Evolutionary conservation across 2,888 invertebrate genomes (phyloP).

Genomic region (Lithophane ornitopus): DNA sequence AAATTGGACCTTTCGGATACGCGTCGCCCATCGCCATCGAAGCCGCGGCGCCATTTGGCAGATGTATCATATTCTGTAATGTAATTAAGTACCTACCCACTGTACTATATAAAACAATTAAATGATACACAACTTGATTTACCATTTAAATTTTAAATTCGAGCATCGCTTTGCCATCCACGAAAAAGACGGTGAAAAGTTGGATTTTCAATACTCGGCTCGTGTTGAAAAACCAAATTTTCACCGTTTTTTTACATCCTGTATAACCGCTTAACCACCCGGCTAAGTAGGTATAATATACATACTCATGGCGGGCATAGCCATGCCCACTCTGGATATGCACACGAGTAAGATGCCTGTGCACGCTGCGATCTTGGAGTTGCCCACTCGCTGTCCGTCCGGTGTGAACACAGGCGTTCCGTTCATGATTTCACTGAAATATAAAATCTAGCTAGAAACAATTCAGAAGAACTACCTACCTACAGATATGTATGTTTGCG

Average conservation of each 20-base stretch:
- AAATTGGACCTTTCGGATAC: neutral
- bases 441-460: neutral
- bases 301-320: slow-evolving; percentile 98
- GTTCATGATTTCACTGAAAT: slow-evolving; percentile 93
- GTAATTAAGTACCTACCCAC: too few species aligned
- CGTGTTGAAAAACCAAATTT: neutral
- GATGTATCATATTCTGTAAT: neutral
- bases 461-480: neutral
- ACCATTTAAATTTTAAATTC: too few species aligned
- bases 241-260: neutral
- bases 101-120: too few species aligned
- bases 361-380: slow-evolving; percentile 93
- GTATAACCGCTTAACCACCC: too few species aligned
- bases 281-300: neutral
- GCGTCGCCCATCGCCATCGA: too few species aligned
- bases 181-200: too few species aligned
- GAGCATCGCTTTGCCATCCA: too few species aligned
- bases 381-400: slow-evolving; percentile 92
- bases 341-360: slow-evolving; percentile 97
- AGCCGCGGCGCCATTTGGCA: neutral
- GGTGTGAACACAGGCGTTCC: slow-evolving; percentile 96
- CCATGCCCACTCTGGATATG: slow-evolving; percentile 97
- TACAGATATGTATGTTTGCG: neutral
- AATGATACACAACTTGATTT: too few species aligned
- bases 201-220: neutral